These are phyloP conservation scores for Charadrius vociferus DNA, from an alignment of 2,113 vertebrate genomes.

Conservation along the genomic window DNA sequence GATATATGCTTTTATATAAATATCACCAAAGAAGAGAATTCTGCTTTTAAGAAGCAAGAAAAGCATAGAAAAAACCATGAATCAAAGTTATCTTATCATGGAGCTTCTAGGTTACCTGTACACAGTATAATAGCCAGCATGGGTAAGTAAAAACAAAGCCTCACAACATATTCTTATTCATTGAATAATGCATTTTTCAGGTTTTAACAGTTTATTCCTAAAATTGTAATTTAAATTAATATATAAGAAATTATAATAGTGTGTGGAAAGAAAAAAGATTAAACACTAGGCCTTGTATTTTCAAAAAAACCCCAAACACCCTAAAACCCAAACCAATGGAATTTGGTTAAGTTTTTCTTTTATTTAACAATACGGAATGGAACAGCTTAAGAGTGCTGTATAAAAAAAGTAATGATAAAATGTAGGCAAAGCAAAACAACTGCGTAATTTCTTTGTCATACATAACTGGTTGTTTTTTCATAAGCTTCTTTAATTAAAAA, in stretches of 20 bases:
- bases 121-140: slow-evolving; percentile 96
- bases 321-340: neutral
- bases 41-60: slow-evolving; percentile 92
- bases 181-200: neutral
- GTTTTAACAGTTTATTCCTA: neutral
- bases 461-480: neutral
- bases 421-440: neutral
- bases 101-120: slow-evolving; percentile 88
- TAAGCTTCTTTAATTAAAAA: neutral
- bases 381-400: neutral
- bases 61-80: slow-evolving; percentile 78
- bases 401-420: neutral
- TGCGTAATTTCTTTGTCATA: neutral
- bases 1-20: slow-evolving; percentile 96
- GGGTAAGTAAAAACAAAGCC: slow-evolving; percentile 79
- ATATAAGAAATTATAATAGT: neutral
- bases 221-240: neutral
- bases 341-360: neutral
- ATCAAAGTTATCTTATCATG: slow-evolving; percentile 79
- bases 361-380: neutral
- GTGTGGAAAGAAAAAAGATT: neutral
- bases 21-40: slow-evolving; percentile 98
- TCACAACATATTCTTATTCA: neutral
- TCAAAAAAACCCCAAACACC: neutral
- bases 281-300: neutral